Base-by-base conservation (phyloP, 1,140 invertebrate species). In the Neodiprion fabricii region DNA sequence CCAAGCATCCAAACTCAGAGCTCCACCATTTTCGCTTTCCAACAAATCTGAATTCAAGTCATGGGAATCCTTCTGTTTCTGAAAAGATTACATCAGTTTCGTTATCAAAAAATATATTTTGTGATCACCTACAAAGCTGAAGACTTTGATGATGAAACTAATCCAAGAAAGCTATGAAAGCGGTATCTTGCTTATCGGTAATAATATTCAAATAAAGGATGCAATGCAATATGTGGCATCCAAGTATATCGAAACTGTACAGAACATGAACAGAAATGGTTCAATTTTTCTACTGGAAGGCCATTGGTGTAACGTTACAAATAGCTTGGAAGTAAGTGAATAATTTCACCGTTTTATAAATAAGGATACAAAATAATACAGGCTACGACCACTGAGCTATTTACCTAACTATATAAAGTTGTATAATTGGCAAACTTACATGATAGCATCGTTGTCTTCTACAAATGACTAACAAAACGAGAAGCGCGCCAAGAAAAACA, bases 381-480 rank as follows among this genome's bases (percentile, higher is more conserved):
- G 40, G 21, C 17, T 77, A 76, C 61, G 71, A 71, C 17, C 66
- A 17, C 28, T 65, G 67, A 69, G 61, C 69, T 77, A 66, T 78
- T 74, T 77, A 72, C 73, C 72, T 69, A 74, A 66, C 47, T 74
- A 71, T 48, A 72, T 47, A 12, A 8, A 48, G 0, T 12, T 48
- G 40, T 2, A 48, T 47, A 9, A 12, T n/a, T 48, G 47, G 23
- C 17, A 71, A 61, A 50, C 53, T 80, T 75, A 87, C 86, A 76
- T 89, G 89, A 74, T 90, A 88, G 73, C 88, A 84, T 23, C 86
- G 85, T 79, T 90, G 89, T 70, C 88, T 85, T 67, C 89, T 87
- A 80, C 92, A 93, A 67, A 94, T 91, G 40, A 94, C 82, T n/a
- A 94, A 83, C 10, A 94, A 82, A 0, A 91, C 90, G n/a, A 93